Base-by-base conservation (phyloP, 2,797 vertebrate species). In the Chaunax sp. region DNA sequence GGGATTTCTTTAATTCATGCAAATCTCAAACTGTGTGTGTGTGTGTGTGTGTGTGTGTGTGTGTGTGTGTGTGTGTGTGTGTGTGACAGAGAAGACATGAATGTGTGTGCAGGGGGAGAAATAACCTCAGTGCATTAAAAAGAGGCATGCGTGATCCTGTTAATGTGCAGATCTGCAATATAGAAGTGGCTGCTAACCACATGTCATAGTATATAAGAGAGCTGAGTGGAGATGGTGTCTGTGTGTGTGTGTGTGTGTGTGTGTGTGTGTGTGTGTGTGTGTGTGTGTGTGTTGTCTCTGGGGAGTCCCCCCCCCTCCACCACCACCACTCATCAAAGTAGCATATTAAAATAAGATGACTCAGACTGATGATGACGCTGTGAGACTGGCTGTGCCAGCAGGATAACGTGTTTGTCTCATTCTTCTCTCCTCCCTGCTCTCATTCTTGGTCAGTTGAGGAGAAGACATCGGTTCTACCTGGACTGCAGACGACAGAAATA, bases 331-430 rank as follows among this genome's bases (percentile, higher is more conserved):
- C 81, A 89, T 90, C 77, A 89, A 86, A 90, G 81, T 65, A 88
- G 75, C 81, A 75, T 88, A 85, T 89, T 84, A 87, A 89, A 90
- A 89, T 71, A 74, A 86, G 82, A 86, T 88, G 89, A 92, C 69
- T 89, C 82, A 92, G 80, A 75, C 78, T 75, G 81, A 81, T 52
- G 81, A 81, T 84, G 87, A 85, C n/a, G 75, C 84, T 84, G 64
- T 77, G 80, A 89, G 85, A 87, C 75, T 64, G n/a, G 74, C 81
- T 76, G 79, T 18, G 58, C 70, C 72, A 86, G 79, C 83, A 83
- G 58, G 73, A 70, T 68, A 73, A 70, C 64, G 46, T 87, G 80
- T 78, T 84, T 70, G 54, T 81, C 65, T 80, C 64, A 16, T 67
- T 65, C 72, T 70, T 71, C 30, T 26, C 37, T 63, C 58, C 51